Evolutionary conservation across 2,113 vertebrate species (phyloP).

Genomic region (Amblyopsis rosae): DNA sequence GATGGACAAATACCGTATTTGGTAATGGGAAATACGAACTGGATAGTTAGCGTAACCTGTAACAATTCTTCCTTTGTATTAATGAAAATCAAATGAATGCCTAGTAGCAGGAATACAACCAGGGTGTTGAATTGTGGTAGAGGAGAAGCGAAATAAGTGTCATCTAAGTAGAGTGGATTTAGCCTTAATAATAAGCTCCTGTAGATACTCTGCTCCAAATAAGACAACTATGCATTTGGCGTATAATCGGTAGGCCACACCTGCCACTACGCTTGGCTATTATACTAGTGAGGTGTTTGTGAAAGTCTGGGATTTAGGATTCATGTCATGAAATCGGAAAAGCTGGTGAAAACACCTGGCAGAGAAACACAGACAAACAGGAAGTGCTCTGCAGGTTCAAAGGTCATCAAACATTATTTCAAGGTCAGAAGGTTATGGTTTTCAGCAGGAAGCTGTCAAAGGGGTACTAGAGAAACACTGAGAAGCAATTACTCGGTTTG

Average conservation of each 20-base stretch:
- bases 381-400: constrained; percentile 52
- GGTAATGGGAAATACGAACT: background rate
- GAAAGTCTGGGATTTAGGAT: constrained; percentile 9
- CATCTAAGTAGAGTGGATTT: background rate
- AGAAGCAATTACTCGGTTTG: constrained; percentile 63
- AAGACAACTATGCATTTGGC: background rate
- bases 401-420: constrained; percentile 29
- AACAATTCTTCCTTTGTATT: background rate
- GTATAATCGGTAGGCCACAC: constrained; percentile 17
- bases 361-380: constrained; percentile 63
- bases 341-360: constrained; percentile 32
- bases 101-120: constrained; percentile 10
- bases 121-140: background rate
- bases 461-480: constrained; percentile 78
- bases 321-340: constrained; percentile 18
- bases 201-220: background rate
- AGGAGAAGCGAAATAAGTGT: background rate
- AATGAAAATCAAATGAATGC: constrained; percentile 7
- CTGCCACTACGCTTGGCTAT: constrained; percentile 8
- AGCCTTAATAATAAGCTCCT: background rate
- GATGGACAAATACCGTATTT: background rate
- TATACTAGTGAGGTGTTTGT: constrained; percentile 25
- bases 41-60: background rate
- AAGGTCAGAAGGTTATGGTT: constrained; percentile 49
- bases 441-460: constrained; percentile 60